Evolutionary conservation across 2,797 vertebrate species (phyloP).

Genomic region (Pitangus sulphuratus): DNA sequence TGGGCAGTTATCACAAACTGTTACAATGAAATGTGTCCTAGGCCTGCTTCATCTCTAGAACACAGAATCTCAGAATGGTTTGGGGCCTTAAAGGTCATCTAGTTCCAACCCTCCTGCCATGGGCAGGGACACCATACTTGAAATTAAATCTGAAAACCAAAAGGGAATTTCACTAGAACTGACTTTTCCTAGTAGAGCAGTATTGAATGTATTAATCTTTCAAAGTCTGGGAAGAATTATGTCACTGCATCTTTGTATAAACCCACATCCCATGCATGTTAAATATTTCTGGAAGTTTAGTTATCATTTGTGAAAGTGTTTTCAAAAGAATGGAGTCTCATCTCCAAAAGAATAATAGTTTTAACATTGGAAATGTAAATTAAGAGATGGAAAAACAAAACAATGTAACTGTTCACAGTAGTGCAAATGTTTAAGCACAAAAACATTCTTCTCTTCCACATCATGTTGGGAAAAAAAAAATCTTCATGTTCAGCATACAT

Average conservation of each 20-base stretch:
- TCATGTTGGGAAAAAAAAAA: neutral
- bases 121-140: neutral
- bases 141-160: conserved; percentile 1
- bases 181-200: neutral
- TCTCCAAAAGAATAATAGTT: neutral
- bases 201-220: neutral
- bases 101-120: neutral
- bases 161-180: neutral
- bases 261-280: neutral
- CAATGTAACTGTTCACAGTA: neutral
- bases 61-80: neutral
- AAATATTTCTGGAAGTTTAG: neutral
- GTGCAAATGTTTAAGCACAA: neutral
- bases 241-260: neutral
- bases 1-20: neutral
- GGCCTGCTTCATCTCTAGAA: neutral
- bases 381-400: neutral
- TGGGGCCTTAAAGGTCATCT: neutral
- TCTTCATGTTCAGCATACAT: fast-evolving
- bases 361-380: neutral
- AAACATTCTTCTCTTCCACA: neutral
- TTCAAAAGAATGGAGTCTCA: neutral
- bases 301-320: neutral
- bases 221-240: neutral
- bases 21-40: neutral